Conservation (phyloP, 2,113 vertebrate species). For the Jaculus jaculus region DNA sequence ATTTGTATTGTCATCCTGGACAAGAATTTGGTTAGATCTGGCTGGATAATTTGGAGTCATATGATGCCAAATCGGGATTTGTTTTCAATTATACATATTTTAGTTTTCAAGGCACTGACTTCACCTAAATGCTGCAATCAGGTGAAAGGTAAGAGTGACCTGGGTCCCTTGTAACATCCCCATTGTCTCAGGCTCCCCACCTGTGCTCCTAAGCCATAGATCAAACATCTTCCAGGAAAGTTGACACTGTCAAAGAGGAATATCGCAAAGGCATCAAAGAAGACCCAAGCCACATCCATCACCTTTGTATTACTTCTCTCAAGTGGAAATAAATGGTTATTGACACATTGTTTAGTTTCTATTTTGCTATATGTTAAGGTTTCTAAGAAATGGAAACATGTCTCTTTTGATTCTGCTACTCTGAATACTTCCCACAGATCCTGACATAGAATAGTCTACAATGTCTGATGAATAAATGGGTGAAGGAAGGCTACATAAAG, state of each 20-base stretch:
- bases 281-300: neutral
- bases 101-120: neutral
- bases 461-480: neutral
- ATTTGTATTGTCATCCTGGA: neutral
- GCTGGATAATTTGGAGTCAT: neutral
- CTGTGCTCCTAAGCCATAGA: neutral
- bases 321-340: neutral
- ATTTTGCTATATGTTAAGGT: neutral
- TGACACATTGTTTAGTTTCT: neutral
- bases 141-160: neutral
- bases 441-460: neutral
- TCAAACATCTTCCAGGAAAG: neutral
- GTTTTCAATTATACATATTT: neutral
- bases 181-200: neutral
- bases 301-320: neutral
- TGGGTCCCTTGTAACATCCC: neutral
- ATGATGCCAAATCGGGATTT: neutral
- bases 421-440: neutral
- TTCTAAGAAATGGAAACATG: neutral
- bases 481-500: neutral
- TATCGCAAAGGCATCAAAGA: neutral
- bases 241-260: neutral
- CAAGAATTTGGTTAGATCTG: neutral
- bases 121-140: neutral
- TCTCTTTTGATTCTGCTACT: neutral